phyloP scores from a whole-genome alignment of 2,113 vertebrate species.

The Ondatra zibethicus region DNA sequence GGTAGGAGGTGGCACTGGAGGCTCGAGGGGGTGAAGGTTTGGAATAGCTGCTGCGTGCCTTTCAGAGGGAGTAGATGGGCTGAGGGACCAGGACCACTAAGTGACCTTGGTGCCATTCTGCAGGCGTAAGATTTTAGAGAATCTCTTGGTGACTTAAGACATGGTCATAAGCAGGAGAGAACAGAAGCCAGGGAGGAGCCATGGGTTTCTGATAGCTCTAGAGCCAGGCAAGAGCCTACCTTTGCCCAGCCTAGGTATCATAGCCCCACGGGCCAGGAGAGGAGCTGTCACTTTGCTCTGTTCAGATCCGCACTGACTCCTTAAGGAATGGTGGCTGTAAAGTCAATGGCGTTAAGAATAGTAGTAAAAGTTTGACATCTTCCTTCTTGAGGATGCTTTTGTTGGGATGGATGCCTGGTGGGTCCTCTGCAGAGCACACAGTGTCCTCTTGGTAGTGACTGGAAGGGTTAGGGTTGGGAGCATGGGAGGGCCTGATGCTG shows the following conservation, averaged over 20 bases:
- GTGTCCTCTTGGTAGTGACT: background rate
- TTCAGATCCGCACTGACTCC: background rate
- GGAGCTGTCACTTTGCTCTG: slow-evolving; percentile 20
- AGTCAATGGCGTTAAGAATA: slow-evolving; percentile 17
- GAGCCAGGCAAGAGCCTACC: background rate
- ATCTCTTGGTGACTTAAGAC: background rate
- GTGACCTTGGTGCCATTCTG: background rate
- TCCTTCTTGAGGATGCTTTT: slow-evolving; percentile 29
- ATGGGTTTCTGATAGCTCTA: background rate
- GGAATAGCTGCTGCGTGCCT: background rate
- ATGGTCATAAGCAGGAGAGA: background rate
- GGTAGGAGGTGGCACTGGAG: slow-evolving; percentile 67
- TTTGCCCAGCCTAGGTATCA: background rate
- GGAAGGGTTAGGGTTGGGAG: background rate
- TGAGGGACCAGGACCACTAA: background rate
- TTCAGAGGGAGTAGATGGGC: background rate
- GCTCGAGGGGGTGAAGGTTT: slow-evolving; percentile 68
- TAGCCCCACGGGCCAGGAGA: background rate
- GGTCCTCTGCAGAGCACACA: background rate
- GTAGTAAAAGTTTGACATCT: slow-evolving; percentile 36
- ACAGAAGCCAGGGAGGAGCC: background rate
- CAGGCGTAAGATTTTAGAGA: background rate
- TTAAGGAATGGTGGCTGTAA: background rate
- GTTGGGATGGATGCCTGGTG: background rate
- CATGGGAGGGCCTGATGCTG: background rate